Percentiles rank a stretch among this genome's conserved stretches.
These are phyloP conservation scores for Cerastis leucographa DNA, from an alignment of 2,888 invertebrate genomes.

Conservation along the genomic window DNA sequence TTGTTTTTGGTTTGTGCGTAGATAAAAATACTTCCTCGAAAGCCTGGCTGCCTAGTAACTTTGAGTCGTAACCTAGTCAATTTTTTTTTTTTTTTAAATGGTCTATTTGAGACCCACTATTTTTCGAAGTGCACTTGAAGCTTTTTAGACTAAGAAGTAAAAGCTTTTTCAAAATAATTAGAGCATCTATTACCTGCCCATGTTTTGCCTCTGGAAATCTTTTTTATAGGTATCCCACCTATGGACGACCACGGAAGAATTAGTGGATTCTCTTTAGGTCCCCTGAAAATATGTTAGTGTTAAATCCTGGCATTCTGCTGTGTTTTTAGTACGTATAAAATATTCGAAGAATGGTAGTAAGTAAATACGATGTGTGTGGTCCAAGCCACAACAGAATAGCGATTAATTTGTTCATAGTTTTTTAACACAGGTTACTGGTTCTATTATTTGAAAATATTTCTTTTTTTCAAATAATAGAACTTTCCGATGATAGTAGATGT, in stretches of 20 bases:
- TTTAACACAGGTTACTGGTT: background rate
- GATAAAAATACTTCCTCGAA: background rate
- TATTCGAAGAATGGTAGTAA: constrained; percentile 60
- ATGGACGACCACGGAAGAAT: constrained; percentile 10
- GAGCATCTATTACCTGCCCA: background rate
- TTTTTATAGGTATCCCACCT: background rate
- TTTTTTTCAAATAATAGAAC: no score
- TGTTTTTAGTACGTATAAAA: constrained; percentile 47
- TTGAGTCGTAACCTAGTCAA: background rate
- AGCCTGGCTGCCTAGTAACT: background rate
- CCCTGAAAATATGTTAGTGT: constrained; percentile 18
- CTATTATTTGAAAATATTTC: no score
- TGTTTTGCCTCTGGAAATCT: background rate
- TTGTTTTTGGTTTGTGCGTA: background rate
- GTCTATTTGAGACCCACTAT: background rate
- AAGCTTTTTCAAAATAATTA: background rate
- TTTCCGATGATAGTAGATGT: no score
- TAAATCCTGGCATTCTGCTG: constrained; percentile 42
- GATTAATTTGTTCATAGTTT: background rate
- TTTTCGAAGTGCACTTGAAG: no score
- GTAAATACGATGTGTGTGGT: constrained; percentile 39
- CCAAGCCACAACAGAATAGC: background rate
- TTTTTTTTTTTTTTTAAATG: no score
- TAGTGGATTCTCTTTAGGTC: constrained; percentile 13
- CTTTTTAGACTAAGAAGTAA: no score